Base-by-base conservation (phyloP, 2,113 vertebrate species). In the Hippoglossus stenolepis region DNA sequence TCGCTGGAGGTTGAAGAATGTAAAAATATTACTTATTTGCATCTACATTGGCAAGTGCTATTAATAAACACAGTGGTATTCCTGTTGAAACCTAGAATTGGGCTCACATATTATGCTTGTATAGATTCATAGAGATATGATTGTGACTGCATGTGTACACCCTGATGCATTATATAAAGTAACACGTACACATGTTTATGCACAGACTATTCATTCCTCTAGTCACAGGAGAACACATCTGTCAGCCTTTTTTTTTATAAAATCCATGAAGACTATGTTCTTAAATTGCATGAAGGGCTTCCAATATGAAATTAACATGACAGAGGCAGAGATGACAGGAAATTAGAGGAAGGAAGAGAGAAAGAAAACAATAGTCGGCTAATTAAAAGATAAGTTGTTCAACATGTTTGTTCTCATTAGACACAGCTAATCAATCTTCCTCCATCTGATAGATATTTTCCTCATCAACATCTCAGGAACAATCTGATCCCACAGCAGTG, bases 1-100 rank as follows among this genome's bases (percentile, higher is more conserved):
- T 54, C 4, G 23, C 70, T 67, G 26, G 35, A 87, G 79, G 82
- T 64, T 63, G 53, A 78, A 71, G 38, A 73, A 73, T 81, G 57
- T 73, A 83, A 75, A 83, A 85, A 80, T 87, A 82, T 77, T 12
- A 74, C 77, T 73, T 82, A 78, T 89, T 80, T 89, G 72, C 85
- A 83, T 82, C 67, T n/a, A 56, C 75, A 65, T 54, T 72, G 28
- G 59, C 31, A 40, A 64, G 17, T 23, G 54, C 66, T 80, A 86
- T 76, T 79, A 84, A 85, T 87, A 77, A 65, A 68, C 15, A 8
- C 43, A 74, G 54, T 4, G 8, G 9, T 65, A 61, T 73, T 75
- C 67, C 35, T 45, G 56, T 69, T 43, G 43, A 35, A 51, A 51
- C 20, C 3, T 4, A 21, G 56, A 38, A 43, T 3, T 59, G 26